Base-by-base conservation (phyloP, 1,140 invertebrate genomes). In the Platorchestia sp. region DNA sequence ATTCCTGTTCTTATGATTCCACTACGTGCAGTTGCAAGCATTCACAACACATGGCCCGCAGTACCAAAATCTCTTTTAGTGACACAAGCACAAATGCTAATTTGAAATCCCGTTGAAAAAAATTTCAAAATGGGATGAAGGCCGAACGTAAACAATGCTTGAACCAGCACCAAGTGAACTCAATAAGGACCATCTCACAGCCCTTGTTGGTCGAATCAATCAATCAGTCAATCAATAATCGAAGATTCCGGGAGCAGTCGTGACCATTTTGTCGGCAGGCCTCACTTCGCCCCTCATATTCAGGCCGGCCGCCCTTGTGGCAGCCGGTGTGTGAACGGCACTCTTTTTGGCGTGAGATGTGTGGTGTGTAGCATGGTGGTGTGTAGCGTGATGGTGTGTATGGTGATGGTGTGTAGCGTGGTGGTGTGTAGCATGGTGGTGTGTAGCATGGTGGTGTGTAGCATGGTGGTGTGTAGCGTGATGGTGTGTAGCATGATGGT, bases 191-290 rank as follows among this genome's bases (percentile, higher is more conserved):
- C 27, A 27, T 75, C 10, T 27, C 59, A 27, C 36, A 27, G 59
- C 14, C 27, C 59, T 75, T 75, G 59, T 75, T 75, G 27, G 59
- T 36, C 59, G 10, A 75, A 75, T 75, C 59, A 75, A 75, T 75
- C 47, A 51, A 86, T 14, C 87, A 89, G n/a, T 42, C 87, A 41
- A 93, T 93, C 91, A 93, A 93, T 93, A 93, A 93, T 93, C 91
- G 91, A 93, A 93, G 91, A 45, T 93, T 93, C 45, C 43, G 6
- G 7, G 91, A 93, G 87, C 87, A 41, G 43, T 45, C 43, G 91
- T 44, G 91, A 93, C 91, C 91, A 93, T 93, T 93, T 93, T 93
- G 91, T 93, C 47, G 7, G 91, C 91, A 10, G 44, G 1, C 91
- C 10, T 41, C 40, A 47, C 40, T 93, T 47, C 91, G 44, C 91